These are phyloP conservation scores for Zosterops japonicus DNA, from an alignment of 2,113 vertebrate genomes.

Conservation along the genomic window DNA sequence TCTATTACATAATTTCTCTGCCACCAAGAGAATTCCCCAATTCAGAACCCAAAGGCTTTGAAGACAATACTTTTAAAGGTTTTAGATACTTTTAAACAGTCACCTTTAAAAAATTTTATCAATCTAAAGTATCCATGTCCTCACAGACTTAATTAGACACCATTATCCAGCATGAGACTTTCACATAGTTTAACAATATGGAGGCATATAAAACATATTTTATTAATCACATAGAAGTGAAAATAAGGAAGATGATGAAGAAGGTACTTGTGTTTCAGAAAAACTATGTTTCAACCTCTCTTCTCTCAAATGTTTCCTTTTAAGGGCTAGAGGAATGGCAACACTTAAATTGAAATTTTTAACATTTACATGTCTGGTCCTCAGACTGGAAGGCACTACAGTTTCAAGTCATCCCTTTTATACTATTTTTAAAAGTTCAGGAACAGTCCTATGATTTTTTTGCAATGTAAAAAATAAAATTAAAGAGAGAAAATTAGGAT, in stretches of 20 bases:
- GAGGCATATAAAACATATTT: not conserved
- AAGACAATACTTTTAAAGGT: not conserved
- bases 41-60: not conserved
- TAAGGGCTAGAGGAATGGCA: not conserved
- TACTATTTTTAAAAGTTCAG: not conserved
- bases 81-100: not conserved
- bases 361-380: not conserved
- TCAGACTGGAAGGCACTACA: not conserved
- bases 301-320: not conserved
- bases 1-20: not conserved
- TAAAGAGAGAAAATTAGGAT: not conserved
- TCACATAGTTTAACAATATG: not conserved
- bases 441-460: not conserved
- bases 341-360: not conserved
- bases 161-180: not conserved
- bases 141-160: not conserved
- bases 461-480: not conserved
- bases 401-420: not conserved
- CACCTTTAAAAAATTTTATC: not conserved
- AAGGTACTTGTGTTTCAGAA: not conserved
- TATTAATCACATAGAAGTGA: not conserved
- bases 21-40: not conserved
- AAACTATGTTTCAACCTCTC: not conserved
- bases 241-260: not conserved
- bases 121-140: not conserved